Conservation (phyloP, 2,113 vertebrate species). For the Proteles cristata region DNA sequence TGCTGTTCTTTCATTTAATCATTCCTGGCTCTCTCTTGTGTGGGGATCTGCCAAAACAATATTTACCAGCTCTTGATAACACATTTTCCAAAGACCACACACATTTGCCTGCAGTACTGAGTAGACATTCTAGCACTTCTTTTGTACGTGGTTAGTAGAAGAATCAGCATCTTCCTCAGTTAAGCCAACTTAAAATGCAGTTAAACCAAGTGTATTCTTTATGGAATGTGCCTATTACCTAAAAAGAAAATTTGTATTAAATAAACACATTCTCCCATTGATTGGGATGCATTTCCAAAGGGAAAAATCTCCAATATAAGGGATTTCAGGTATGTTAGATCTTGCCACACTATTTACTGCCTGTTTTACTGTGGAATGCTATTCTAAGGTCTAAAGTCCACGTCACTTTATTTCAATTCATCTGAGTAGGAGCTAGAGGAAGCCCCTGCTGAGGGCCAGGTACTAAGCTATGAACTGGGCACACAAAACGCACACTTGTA, state of each 20-base stretch:
- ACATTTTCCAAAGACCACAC: conserved; percentile 69
- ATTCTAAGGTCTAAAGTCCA: not conserved
- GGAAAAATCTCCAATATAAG: not conserved
- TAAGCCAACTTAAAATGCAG: not conserved
- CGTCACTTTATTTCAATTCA: not conserved
- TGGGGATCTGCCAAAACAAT: conserved; percentile 59
- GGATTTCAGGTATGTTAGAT: not conserved
- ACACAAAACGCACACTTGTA: not conserved
- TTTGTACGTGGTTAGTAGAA: not conserved
- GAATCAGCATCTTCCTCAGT: not conserved
- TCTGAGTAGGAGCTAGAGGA: not conserved
- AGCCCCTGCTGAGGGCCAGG: not conserved
- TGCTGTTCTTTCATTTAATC: conserved; percentile 61
- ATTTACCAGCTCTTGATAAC: conserved; percentile 69
- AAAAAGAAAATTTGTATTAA: not conserved
- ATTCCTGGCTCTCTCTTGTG: conserved; percentile 57
- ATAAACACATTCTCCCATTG: not conserved
- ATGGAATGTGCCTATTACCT: not conserved
- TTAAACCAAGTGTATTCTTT: not conserved
- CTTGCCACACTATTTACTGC: not conserved
- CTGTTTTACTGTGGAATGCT: not conserved
- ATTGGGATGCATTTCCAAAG: not conserved
- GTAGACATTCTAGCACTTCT: not conserved
- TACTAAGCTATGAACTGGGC: not conserved
- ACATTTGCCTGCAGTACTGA: not conserved